phyloP scores from a whole-genome alignment of 2,797 vertebrate genomes.

The Vespertilio murinus region DNA sequence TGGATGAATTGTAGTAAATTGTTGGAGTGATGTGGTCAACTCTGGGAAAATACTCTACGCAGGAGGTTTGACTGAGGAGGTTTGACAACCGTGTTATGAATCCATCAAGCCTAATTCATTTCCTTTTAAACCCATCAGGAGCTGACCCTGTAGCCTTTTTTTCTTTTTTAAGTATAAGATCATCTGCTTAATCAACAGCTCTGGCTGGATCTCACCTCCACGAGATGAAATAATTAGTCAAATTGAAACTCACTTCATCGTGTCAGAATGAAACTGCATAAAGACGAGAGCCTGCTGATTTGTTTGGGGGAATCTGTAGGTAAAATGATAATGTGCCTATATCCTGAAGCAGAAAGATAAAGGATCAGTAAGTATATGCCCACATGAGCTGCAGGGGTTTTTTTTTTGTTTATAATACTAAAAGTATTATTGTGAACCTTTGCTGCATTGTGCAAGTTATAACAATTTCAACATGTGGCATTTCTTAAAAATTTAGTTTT shows the following conservation, averaged over 20 bases:
- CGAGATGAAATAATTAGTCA: conserved; percentile 14
- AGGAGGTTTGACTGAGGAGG: neutral
- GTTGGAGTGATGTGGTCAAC: neutral
- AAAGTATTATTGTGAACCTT: neutral
- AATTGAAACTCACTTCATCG: neutral
- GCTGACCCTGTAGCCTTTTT: neutral
- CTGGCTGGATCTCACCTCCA: neutral
- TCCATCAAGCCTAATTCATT: neutral
- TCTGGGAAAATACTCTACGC: neutral
- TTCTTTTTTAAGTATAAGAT: neutral
- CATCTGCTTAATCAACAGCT: conserved; percentile 12
- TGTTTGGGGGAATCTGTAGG: neutral
- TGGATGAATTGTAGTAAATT: neutral
- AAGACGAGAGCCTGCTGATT: neutral
- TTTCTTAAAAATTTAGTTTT: neutral
- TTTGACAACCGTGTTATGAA: neutral
- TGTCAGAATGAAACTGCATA: conserved; percentile 5
- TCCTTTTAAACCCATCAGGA: neutral
- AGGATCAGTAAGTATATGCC: neutral
- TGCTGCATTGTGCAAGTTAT: neutral
- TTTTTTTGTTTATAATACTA: neutral
- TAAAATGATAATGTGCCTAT: neutral
- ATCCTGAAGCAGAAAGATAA: conserved; percentile 21
- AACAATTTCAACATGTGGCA: neutral
- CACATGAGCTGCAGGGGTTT: neutral